Conservation (phyloP, 2,113 vertebrate genomes). For the Halcyon senegalensis region DNA sequence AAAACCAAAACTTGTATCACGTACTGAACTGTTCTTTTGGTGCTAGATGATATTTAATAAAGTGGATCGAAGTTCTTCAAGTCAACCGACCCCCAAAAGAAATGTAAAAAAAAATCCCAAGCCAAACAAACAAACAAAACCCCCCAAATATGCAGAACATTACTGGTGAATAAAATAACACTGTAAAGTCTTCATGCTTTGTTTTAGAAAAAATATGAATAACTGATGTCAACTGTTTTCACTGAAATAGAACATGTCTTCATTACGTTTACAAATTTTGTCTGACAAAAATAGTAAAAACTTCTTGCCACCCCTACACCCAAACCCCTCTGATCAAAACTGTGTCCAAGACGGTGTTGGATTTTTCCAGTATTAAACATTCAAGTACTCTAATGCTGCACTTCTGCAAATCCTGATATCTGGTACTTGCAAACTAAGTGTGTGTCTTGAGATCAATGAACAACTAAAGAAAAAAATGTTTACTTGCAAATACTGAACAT, state of each 20-base stretch:
- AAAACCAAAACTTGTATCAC: not conserved
- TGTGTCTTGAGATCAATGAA: constrained; percentile 77
- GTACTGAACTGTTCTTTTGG: not conserved
- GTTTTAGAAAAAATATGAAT: not conserved
- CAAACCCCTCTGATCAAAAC: constrained; percentile 61
- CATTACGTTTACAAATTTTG: constrained; percentile 34
- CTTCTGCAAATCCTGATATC: constrained; percentile 73
- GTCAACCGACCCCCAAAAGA: not conserved
- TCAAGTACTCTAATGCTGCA: constrained; percentile 77
- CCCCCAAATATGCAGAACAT: not conserved
- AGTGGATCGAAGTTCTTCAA: not conserved
- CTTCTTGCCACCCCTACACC: constrained; percentile 55
- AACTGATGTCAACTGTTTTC: constrained; percentile 3
- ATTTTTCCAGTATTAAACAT: constrained; percentile 83
- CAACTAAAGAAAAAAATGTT: constrained; percentile 75
- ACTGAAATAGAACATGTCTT: not conserved
- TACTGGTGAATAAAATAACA: not conserved
- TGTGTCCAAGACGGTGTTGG: constrained; percentile 47
- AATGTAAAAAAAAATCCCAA: not conserved
- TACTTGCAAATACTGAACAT: constrained; percentile 92
- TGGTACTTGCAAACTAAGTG: constrained; percentile 70
- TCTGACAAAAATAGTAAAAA: constrained; percentile 70
- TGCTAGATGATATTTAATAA: not conserved
- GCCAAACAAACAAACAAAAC: no score
- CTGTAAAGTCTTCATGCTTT: not conserved